These are phyloP conservation scores for Prorops nasuta DNA, from an alignment of 1,140 invertebrate species.

Conservation along the genomic window DNA sequence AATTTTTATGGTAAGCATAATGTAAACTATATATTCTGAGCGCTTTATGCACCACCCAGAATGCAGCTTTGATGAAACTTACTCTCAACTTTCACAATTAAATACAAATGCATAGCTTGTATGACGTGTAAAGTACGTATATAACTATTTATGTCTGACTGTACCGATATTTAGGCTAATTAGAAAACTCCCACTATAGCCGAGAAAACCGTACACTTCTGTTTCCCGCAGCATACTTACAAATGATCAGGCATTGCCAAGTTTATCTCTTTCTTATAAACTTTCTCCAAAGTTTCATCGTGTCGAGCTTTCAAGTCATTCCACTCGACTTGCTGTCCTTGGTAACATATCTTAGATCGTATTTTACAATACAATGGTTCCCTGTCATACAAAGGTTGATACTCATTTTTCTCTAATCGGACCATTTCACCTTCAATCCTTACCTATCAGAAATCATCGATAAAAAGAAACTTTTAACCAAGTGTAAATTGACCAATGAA, in stretches of 20 bases:
- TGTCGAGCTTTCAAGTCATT: slow-evolving; percentile 44
- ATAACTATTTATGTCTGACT: too few relatives aligned
- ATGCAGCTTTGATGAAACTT: too few relatives aligned
- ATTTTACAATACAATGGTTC: slow-evolving; percentile 55
- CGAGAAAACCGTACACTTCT: too few relatives aligned
- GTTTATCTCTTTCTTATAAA: slow-evolving; percentile 20
- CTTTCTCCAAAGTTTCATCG: slow-evolving; percentile 39
- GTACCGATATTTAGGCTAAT: too few relatives aligned
- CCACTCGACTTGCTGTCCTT: slow-evolving; percentile 50
- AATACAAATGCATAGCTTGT: too few relatives aligned
- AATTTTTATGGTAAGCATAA: too few relatives aligned
- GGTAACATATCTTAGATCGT: slow-evolving; percentile 48
- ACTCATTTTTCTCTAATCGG: slow-evolving; percentile 33
- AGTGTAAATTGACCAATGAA: neutral
- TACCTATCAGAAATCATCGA: slow-evolving; percentile 32
- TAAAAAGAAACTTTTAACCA: neutral
- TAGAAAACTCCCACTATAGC: too few relatives aligned
- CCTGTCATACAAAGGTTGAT: slow-evolving; percentile 45
- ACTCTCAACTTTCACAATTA: too few relatives aligned
- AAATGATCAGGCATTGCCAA: slow-evolving; percentile 52
- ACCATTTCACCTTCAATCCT: slow-evolving; percentile 49
- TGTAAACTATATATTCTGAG: too few relatives aligned
- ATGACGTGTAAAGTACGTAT: too few relatives aligned
- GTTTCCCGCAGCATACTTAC: too few relatives aligned
- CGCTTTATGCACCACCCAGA: too few relatives aligned